Percentiles rank a stretch among this genome's conserved stretches.
phyloP scores from a whole-genome alignment of 1,140 invertebrate species.

The Tenebrio molitor region DNA sequence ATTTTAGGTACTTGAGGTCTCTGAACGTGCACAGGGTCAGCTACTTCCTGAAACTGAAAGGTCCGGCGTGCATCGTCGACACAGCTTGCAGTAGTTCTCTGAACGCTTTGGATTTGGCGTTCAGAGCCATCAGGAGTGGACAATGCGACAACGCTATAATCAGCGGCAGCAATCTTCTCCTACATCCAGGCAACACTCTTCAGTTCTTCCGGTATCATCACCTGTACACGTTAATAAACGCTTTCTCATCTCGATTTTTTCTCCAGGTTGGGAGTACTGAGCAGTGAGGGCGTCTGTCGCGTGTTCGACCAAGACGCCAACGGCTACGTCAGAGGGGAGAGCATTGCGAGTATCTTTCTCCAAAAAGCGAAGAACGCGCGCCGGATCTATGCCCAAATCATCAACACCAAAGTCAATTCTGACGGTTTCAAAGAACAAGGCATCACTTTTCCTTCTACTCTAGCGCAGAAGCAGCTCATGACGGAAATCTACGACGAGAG shows the following conservation, averaged over 20 bases:
- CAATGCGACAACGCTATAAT: slow-evolving; percentile 91
- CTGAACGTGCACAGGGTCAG: slow-evolving; percentile 93
- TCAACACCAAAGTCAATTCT: slow-evolving; percentile 80
- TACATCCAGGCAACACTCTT: slow-evolving; percentile 87
- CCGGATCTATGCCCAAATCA: slow-evolving; percentile 76
- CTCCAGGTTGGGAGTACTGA: slow-evolving; percentile 89
- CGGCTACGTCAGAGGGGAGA: slow-evolving; percentile 83
- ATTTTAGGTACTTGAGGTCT: not conserved
- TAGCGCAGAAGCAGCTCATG: slow-evolving; percentile 84
- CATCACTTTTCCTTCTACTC: slow-evolving; percentile 92
- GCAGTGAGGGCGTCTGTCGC: slow-evolving; percentile 88
- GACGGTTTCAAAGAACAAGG: slow-evolving; percentile 85
- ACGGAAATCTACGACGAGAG: slow-evolving; percentile 91
- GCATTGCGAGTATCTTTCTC: slow-evolving; percentile 83
- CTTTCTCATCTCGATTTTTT: no score
- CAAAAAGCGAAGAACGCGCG: slow-evolving; percentile 86
- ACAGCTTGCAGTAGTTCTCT: slow-evolving; percentile 93
- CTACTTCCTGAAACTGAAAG: slow-evolving; percentile 77
- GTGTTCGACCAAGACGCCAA: slow-evolving; percentile 88
- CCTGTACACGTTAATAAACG: no score
- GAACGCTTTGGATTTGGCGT: slow-evolving; percentile 87
- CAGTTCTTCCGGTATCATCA: slow-evolving; percentile 78
- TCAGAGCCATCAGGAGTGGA: slow-evolving; percentile 80
- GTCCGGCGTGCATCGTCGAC: slow-evolving; percentile 88
- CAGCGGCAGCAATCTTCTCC: slow-evolving; percentile 83